Evolutionary conservation across 2,888 invertebrate genomes (phyloP).

Genomic region (Gymnosoma rotundatum): DNA sequence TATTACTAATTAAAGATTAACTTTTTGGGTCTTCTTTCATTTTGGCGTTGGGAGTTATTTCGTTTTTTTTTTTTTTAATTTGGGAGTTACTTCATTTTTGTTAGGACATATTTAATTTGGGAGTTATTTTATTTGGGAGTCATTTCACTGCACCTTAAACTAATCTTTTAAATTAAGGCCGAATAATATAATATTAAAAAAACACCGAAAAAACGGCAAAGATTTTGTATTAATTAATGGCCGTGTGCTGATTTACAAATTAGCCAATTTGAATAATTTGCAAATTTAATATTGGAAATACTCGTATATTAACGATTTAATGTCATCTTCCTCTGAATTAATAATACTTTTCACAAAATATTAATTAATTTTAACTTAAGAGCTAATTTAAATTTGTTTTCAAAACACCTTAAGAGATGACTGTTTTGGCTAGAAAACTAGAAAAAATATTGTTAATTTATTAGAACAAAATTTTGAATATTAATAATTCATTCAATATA

Average conservation of each 20-base stretch:
- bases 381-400: constrained; percentile 32
- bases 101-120: too few species aligned
- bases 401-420: constrained; percentile 34
- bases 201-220: background rate
- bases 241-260: constrained; percentile 41
- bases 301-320: background rate
- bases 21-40: too few species aligned
- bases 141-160: too few species aligned
- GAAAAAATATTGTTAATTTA: constrained; percentile 29
- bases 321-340: background rate
- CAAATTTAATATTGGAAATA: background rate
- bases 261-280: constrained; percentile 59
- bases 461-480: constrained; percentile 10
- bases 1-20: too few species aligned
- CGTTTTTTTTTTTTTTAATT: too few species aligned
- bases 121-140: too few species aligned
- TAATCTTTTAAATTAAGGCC: background rate
- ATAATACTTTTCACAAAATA: constrained; percentile 10
- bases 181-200: background rate
- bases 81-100: too few species aligned
- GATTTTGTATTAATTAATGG: constrained; percentile 27
- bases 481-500: constrained; percentile 23
- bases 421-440: background rate
- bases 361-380: constrained; percentile 39
- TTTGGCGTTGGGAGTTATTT: too few species aligned